Evolutionary conservation across 2,113 vertebrate species (phyloP).

Genomic region (Ariopsis seemanni): DNA sequence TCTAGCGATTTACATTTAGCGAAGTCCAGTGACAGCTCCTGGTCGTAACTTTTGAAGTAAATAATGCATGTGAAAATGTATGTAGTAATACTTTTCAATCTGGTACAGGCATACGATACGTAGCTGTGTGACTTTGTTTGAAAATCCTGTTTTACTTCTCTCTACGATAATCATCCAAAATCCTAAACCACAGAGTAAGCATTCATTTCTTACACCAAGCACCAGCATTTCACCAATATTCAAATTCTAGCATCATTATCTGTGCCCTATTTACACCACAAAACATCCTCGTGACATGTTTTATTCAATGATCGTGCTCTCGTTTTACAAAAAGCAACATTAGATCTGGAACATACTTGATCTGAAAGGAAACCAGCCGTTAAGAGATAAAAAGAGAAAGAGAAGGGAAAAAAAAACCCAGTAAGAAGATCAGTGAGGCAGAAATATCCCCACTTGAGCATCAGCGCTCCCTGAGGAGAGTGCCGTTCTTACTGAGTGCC

Average conservation of each 20-base stretch:
- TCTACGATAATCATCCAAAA: not conserved
- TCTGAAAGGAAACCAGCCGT: not conserved
- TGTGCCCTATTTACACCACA: not conserved
- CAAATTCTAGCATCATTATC: not conserved
- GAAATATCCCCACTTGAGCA: not conserved
- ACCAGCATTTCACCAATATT: not conserved
- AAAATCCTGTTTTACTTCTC: not conserved
- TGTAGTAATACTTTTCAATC: not conserved
- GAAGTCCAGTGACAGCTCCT: not conserved
- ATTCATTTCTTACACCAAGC: not conserved
- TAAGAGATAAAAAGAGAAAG: not conserved
- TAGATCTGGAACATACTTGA: not conserved
- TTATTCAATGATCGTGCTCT: not conserved
- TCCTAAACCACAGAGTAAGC: not conserved
- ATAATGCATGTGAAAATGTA: not conserved
- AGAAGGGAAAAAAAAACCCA: not conserved
- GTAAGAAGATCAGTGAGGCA: not conserved
- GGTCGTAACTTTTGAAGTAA: not conserved
- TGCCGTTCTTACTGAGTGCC: slow-evolving; percentile 43
- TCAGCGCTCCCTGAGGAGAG: slow-evolving; percentile 44
- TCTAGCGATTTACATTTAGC: not conserved
- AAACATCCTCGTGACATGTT: not conserved
- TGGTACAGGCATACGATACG: not conserved
- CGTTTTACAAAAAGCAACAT: not conserved
- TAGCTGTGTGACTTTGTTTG: not conserved